These are phyloP conservation scores for Netelia fuscicornis DNA, from an alignment of 2,888 invertebrate genomes.

Conservation along the genomic window DNA sequence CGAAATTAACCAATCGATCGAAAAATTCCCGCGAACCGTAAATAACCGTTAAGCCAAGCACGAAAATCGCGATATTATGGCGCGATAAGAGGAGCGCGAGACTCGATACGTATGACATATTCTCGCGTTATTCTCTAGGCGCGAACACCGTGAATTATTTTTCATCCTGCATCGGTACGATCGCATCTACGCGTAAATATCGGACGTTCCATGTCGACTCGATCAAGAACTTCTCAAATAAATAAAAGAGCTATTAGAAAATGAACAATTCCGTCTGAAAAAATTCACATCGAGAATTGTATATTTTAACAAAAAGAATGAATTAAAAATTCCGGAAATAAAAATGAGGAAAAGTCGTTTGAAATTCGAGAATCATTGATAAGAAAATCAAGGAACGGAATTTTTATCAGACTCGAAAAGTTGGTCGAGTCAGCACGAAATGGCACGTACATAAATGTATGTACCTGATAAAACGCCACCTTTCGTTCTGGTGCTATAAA, in stretches of 20 bases:
- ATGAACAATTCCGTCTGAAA: too few relatives aligned
- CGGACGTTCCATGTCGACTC: too few relatives aligned
- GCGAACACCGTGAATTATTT: slow-evolving; percentile 24
- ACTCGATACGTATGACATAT: slow-evolving; percentile 19
- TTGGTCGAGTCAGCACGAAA: slow-evolving; percentile 6
- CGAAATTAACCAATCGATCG: slow-evolving; percentile 49
- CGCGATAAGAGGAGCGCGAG: slow-evolving; percentile 39
- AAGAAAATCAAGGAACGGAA: background rate
- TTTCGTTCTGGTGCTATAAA: slow-evolving; percentile 49
- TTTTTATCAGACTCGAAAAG: slow-evolving; percentile 29
- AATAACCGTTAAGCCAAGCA: slow-evolving; percentile 23
- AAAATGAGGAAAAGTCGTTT: too few relatives aligned
- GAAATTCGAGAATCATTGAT: too few relatives aligned
- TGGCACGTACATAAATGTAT: background rate
- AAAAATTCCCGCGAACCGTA: slow-evolving; percentile 5
- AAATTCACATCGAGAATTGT: too few relatives aligned
- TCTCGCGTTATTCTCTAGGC: slow-evolving; percentile 37
- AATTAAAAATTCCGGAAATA: too few relatives aligned
- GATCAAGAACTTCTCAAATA: too few relatives aligned
- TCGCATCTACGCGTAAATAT: background rate
- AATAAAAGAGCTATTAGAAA: too few relatives aligned
- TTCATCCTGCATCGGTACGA: slow-evolving; percentile 15
- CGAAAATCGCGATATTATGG: slow-evolving; percentile 36
- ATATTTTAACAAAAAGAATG: too few relatives aligned
- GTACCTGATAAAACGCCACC: slow-evolving; percentile 44